phyloP scores from a whole-genome alignment of 2,113 vertebrate species.

The Ictalurus furcatus region DNA sequence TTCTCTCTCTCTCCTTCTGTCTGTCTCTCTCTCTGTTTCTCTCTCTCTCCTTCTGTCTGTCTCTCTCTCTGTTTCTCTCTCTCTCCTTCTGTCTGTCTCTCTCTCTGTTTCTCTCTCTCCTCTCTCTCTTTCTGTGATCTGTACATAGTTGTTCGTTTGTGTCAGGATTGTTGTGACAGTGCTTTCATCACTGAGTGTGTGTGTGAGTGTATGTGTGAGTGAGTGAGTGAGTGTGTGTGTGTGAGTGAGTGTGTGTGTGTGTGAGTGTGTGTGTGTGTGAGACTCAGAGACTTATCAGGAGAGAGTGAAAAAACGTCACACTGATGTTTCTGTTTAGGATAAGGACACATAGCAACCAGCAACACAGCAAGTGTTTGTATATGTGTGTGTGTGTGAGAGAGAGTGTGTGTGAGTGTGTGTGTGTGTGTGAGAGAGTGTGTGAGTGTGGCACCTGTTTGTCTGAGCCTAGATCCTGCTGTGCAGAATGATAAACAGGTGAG shows the following conservation, averaged over 20 bases:
- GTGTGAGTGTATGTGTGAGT: background rate
- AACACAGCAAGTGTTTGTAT: background rate
- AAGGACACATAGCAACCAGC: conserved; percentile 28
- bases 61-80: background rate
- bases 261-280: background rate
- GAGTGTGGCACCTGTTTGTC: conserved; percentile 21
- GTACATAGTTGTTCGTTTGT: background rate
- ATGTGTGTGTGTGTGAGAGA: background rate
- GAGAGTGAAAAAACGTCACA: background rate
- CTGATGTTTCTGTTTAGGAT: conserved; percentile 30
- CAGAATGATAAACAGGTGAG: conserved; percentile 33
- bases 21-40: background rate
- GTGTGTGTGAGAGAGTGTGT: background rate
- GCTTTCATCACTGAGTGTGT: background rate
- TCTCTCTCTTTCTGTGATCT: background rate
- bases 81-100: background rate
- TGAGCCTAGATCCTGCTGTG: conserved; percentile 2
- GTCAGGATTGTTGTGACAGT: conserved; percentile 9
- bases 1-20: background rate
- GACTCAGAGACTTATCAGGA: background rate
- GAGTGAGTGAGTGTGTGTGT: background rate
- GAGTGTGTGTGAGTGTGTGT: background rate
- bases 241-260: background rate
- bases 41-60: too few relatives aligned
- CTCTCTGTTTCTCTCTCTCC: too few relatives aligned